phyloP scores from a whole-genome alignment of 2,113 vertebrate species.

The Bubalus kerabau region DNA sequence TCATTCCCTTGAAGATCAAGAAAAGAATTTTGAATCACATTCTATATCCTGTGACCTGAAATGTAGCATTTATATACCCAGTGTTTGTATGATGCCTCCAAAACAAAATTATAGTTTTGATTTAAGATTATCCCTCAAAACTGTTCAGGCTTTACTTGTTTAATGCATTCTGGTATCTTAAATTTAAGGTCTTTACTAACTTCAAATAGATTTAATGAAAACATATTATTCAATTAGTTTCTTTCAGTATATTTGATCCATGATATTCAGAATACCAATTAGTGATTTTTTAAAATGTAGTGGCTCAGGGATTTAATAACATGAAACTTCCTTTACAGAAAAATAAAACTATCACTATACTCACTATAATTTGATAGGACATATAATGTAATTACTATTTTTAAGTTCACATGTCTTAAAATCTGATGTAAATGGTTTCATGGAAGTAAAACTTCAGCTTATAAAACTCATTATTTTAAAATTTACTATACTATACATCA shows the following conservation, averaged over 20 bases:
- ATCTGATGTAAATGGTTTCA: not conserved
- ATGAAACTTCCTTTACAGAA: not conserved
- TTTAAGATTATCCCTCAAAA: slow-evolving; percentile 30
- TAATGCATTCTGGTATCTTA: slow-evolving; percentile 5
- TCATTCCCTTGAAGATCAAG: not conserved
- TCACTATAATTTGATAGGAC: not conserved
- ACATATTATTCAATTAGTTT: not conserved
- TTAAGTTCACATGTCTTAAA: not conserved
- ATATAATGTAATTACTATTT: not conserved
- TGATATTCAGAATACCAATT: not conserved
- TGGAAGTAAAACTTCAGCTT: not conserved
- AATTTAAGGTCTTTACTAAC: slow-evolving; percentile 22
- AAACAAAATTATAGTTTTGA: slow-evolving; percentile 36
- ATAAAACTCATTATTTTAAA: slow-evolving; percentile 25
- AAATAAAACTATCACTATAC: not conserved
- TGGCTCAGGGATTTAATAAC: not conserved
- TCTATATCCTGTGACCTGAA: not conserved
- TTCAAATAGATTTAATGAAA: slow-evolving; percentile 46
- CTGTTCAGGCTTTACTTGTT: not conserved
- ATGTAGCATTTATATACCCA: not conserved
- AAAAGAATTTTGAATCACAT: not conserved
- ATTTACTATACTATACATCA: not conserved
- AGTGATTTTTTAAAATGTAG: not conserved
- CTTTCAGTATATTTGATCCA: slow-evolving; percentile 20
- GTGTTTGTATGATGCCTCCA: not conserved